A percentile compares a stretch with the other conserved stretches of the same genome.
These are phyloP conservation scores for Ameiurus melas DNA, from an alignment of 2,113 vertebrate genomes.

Conservation along the genomic window DNA sequence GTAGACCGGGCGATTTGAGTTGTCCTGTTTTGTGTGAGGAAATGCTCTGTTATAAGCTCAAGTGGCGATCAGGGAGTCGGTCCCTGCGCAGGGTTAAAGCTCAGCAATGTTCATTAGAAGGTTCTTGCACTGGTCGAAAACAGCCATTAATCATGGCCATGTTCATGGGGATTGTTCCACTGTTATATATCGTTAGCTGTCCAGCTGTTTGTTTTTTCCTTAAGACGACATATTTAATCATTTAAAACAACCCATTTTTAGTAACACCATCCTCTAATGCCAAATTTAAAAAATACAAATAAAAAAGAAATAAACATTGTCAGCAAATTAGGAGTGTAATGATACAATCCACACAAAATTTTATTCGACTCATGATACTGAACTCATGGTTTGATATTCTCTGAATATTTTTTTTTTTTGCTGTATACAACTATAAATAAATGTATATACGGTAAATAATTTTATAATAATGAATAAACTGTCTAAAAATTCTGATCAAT, in stretches of 20 bases:
- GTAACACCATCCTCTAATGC: too few species aligned
- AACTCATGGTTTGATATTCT: background rate
- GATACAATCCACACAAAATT: too few species aligned
- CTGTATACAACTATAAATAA: background rate
- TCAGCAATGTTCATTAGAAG: slow-evolving; percentile 34
- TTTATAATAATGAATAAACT: background rate
- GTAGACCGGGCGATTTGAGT: background rate
- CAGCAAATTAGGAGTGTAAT: too few species aligned
- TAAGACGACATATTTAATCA: too few species aligned
- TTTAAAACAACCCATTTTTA: background rate
- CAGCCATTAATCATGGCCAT: slow-evolving; percentile 24
- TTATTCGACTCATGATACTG: background rate
- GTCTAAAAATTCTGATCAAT: background rate
- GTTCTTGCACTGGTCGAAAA: slow-evolving; percentile 14
- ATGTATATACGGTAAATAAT: too few species aligned
- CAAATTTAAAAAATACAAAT: too few species aligned
- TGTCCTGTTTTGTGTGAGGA: background rate
- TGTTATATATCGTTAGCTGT: slow-evolving; percentile 40
- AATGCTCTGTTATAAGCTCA: slow-evolving; percentile 34
- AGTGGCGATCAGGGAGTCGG: slow-evolving; percentile 28
- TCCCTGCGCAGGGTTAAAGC: slow-evolving; percentile 7
- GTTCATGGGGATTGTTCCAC: slow-evolving; percentile 23
- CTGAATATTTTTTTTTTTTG: background rate
- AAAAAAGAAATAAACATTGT: too few species aligned
- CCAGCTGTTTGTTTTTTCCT: background rate